Percentiles rank a stretch among this genome's conserved stretches.
Conservation (phyloP, 2,113 vertebrate genomes). For the Nerophis lumbriciformis region DNA sequence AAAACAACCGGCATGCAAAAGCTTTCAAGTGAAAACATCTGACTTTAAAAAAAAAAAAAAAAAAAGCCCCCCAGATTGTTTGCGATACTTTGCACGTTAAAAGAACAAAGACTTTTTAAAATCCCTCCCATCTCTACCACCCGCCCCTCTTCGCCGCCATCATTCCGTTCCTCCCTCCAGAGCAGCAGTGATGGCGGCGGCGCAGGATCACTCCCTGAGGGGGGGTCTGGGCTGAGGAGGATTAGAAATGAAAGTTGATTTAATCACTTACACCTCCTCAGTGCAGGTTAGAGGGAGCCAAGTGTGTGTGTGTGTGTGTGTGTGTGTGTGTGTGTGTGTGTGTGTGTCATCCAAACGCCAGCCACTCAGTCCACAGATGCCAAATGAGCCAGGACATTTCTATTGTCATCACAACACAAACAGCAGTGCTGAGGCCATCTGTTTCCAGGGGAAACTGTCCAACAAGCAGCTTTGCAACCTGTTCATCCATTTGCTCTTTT, state of each 20-base stretch:
- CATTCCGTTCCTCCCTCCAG: slow-evolving; percentile 5
- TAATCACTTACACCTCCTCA: slow-evolving; percentile 50
- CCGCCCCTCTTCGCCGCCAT: slow-evolving; percentile 6
- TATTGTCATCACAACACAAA: slow-evolving; percentile 47
- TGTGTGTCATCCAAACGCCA: slow-evolving; percentile 40
- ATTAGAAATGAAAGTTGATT: slow-evolving; percentile 61
- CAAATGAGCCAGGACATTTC: slow-evolving; percentile 41
- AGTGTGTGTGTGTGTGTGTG: slow-evolving; percentile 16
- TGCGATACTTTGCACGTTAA: background rate
- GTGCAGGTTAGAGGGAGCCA: slow-evolving; percentile 35
- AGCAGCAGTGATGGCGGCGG: too few relatives aligned
- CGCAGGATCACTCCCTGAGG: slow-evolving; percentile 38
- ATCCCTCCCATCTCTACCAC: slow-evolving; percentile 14
- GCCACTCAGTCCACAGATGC: slow-evolving; percentile 22
- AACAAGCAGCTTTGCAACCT: slow-evolving; percentile 48
- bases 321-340: slow-evolving; percentile 7
- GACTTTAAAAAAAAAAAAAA: too few relatives aligned
- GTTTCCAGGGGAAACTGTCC: slow-evolving; percentile 48
- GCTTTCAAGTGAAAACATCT: background rate
- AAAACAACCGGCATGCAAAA: too few relatives aligned
- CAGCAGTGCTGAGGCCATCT: slow-evolving; percentile 51
- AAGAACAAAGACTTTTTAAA: background rate
- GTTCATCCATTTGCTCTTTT: slow-evolving; percentile 43
- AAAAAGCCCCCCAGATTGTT: background rate
- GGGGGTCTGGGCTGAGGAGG: slow-evolving; percentile 32